These are phyloP conservation scores for Phyllostomus discolor DNA, from an alignment of 2,113 vertebrate genomes.

Conservation along the genomic window DNA sequence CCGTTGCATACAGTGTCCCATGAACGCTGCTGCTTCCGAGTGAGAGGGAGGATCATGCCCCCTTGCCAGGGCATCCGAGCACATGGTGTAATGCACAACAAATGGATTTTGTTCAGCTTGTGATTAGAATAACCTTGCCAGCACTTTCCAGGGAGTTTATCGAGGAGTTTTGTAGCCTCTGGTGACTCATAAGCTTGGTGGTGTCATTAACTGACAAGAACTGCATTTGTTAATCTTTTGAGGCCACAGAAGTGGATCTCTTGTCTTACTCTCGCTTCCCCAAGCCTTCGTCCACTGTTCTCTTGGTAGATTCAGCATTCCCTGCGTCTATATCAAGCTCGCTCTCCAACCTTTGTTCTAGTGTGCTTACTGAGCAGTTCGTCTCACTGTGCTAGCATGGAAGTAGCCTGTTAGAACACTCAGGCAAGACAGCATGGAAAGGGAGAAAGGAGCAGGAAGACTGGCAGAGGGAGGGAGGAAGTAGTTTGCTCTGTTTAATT, in stretches of 20 bases:
- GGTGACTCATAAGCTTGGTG: conserved; percentile 48
- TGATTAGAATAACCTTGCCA: conserved; percentile 54
- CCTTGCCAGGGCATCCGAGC: background rate
- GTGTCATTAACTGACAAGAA: conserved; percentile 53
- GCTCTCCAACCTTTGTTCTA: conserved; percentile 51
- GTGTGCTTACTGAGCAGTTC: conserved; percentile 72
- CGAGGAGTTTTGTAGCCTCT: conserved; percentile 51
- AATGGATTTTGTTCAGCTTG: conserved; percentile 31
- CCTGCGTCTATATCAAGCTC: background rate
- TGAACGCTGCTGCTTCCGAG: background rate
- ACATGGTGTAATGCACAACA: rapidly evolving
- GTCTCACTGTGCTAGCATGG: conserved; percentile 70
- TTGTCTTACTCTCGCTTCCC: background rate
- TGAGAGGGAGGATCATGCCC: background rate
- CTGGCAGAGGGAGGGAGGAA: conserved; percentile 62
- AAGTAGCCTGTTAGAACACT: conserved; percentile 72
- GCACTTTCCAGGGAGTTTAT: conserved; percentile 43
- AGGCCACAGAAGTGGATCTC: background rate
- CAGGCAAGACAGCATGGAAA: conserved; percentile 71
- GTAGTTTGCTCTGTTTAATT: conserved; percentile 79
- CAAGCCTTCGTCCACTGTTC: background rate
- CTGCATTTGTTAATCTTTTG: background rate
- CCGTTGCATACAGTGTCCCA: background rate
- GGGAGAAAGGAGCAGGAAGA: conserved; percentile 46
- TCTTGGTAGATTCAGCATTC: conserved; percentile 50